Evolutionary conservation across 2,888 invertebrate species (phyloP).

Genomic region (Punctoribates punctum): DNA sequence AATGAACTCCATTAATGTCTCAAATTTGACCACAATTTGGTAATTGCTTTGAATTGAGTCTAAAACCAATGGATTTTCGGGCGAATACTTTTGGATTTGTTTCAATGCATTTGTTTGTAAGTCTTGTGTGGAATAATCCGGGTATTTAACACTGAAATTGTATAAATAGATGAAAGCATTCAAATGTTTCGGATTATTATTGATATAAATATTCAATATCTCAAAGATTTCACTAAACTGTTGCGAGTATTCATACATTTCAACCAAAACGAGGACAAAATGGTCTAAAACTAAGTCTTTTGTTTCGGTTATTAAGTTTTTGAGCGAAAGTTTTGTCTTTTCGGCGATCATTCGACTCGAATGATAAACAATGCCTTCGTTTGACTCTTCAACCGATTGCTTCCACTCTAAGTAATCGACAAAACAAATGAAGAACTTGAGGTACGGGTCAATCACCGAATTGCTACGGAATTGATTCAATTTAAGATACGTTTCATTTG

Average conservation of each 20-base stretch:
- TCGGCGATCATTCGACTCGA: background rate
- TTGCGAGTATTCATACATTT: slow-evolving; percentile 13
- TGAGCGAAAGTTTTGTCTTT: slow-evolving; percentile 7
- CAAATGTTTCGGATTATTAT: background rate
- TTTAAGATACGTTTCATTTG: background rate
- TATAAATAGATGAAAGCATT: slow-evolving; percentile 25
- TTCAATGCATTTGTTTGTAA: background rate
- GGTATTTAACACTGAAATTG: slow-evolving; percentile 26
- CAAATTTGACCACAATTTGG: background rate
- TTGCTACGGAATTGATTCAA: background rate
- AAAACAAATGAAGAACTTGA: background rate
- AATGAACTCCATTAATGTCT: background rate
- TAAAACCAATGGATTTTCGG: background rate
- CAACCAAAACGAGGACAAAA: background rate
- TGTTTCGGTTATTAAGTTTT: slow-evolving; percentile 4
- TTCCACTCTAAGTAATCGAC: slow-evolving; percentile 22
- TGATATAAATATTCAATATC: background rate
- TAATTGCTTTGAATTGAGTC: background rate
- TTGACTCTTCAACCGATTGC: background rate
- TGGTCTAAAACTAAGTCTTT: background rate
- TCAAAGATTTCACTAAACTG: slow-evolving; percentile 5
- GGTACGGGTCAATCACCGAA: background rate
- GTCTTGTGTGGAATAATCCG: background rate
- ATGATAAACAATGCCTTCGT: background rate
- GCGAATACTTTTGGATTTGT: background rate